Percentiles rank a stretch among this genome's conserved stretches.
Conservation (phyloP, 2,797 vertebrate species). For the Chelonia mydas region DNA sequence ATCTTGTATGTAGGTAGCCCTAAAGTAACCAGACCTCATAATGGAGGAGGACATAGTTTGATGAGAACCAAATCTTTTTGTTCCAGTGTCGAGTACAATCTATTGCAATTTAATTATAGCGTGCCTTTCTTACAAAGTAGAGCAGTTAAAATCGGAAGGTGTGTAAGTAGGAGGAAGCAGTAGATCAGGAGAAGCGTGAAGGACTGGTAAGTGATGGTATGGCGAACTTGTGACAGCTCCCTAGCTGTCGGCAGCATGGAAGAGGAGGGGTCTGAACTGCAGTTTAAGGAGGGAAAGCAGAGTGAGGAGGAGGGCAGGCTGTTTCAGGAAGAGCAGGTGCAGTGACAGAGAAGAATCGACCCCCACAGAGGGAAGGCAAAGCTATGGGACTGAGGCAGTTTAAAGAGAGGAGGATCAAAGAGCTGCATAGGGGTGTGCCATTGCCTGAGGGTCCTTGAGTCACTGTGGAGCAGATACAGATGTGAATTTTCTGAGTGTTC, state of each 20-base stretch:
- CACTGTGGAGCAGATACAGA: background rate
- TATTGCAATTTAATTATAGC: background rate
- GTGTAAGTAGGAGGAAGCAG: background rate
- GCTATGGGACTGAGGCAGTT: background rate
- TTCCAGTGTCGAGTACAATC: background rate
- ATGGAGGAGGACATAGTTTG: background rate
- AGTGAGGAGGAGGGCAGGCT: background rate
- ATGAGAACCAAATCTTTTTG: background rate
- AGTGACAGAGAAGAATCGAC: background rate
- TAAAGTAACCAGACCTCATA: background rate
- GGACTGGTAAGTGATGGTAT: background rate
- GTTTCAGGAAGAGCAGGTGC: background rate
- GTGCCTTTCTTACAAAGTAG: background rate
- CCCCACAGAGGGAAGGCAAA: background rate
- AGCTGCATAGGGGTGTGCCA: background rate
- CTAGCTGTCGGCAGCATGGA: background rate
- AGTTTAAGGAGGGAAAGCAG: background rate
- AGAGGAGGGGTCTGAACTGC: background rate
- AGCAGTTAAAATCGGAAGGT: background rate
- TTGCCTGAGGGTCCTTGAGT: background rate
- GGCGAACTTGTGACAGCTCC: background rate
- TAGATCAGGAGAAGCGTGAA: background rate
- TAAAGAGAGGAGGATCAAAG: background rate
- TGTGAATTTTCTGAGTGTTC: background rate
- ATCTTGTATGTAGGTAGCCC: background rate